Percentiles rank a stretch among this genome's conserved stretches.
Evolutionary conservation across 1,140 invertebrate species (phyloP).

Genomic region (Idris sp.): DNA sequence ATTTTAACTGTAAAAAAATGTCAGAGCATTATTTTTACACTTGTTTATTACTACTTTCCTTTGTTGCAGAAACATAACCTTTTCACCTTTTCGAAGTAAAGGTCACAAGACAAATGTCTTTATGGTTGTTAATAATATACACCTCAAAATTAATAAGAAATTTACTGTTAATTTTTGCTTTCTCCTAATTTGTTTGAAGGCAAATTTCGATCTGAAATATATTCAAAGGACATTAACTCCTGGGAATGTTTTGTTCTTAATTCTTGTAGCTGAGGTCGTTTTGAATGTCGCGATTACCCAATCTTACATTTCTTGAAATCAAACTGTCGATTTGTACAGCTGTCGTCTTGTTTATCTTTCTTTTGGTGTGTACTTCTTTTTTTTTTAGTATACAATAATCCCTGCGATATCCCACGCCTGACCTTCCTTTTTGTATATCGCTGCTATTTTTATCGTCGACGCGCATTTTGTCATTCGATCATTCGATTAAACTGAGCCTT

Average conservation of each 20-base stretch:
- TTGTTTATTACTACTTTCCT: too few species aligned
- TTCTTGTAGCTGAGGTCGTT: too few species aligned
- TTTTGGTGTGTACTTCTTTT: too few species aligned
- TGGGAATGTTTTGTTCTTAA: too few species aligned
- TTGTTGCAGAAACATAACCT: too few species aligned
- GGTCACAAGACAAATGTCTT: slow-evolving; percentile 28
- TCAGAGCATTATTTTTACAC: too few species aligned
- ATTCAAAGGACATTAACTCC: too few species aligned
- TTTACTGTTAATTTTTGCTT: too few species aligned
- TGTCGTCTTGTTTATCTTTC: slow-evolving; percentile 2
- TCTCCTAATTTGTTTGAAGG: too few species aligned
- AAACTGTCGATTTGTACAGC: slow-evolving; percentile 9
- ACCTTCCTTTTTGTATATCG: slow-evolving; percentile 41
- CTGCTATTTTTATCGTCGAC: slow-evolving; percentile 37
- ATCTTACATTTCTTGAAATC: slow-evolving; percentile 8
- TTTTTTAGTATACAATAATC: slow-evolving; percentile 27
- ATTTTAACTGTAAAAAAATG: too few species aligned
- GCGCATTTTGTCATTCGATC: slow-evolving; percentile 29
- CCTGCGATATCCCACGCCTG: slow-evolving; percentile 36
- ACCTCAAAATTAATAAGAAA: too few species aligned
- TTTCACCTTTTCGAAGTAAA: slow-evolving; percentile 45
- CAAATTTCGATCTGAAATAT: too few species aligned
- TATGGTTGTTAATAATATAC: slow-evolving; percentile 27
- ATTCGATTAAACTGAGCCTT: slow-evolving; percentile 21
- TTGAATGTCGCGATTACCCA: not conserved